A percentile compares a stretch with the other conserved stretches of the same genome.
Evolutionary conservation across 2,797 vertebrate species (phyloP).

Genomic region (Gambusia yucatana): DNA sequence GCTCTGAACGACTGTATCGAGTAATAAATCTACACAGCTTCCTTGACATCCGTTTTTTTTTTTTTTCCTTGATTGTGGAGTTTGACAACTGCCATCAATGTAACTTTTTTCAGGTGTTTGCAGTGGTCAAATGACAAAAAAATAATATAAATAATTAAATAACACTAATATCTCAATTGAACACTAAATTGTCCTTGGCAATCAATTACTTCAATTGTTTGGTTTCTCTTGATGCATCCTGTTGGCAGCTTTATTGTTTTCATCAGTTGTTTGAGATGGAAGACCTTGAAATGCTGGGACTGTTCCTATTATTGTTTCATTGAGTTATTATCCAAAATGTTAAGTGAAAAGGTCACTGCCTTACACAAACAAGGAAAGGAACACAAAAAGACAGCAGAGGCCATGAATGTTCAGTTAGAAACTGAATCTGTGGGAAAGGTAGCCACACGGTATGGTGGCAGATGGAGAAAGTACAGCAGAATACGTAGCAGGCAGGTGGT

Average conservation of each 20-base stretch:
- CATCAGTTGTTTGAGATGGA: not conserved
- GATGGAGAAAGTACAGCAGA: not conserved
- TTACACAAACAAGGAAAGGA: not conserved
- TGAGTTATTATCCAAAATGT: not conserved
- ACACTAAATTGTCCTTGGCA: not conserved
- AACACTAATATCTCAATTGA: not conserved
- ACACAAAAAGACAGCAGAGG: not conserved
- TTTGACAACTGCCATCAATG: not conserved
- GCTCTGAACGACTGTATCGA: not conserved
- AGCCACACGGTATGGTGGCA: not conserved
- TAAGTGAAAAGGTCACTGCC: not conserved
- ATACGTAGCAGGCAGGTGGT: not conserved
- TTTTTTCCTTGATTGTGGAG: not conserved
- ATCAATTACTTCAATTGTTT: not conserved
- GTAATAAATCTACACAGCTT: not conserved
- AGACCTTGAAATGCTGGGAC: not conserved
- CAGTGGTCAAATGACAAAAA: not conserved
- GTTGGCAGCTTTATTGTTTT: not conserved
- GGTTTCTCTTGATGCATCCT: not conserved
- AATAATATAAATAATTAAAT: not conserved
- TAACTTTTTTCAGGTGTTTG: not conserved
- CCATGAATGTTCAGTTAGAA: not conserved
- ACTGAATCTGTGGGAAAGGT: not conserved
- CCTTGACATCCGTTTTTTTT: not conserved
- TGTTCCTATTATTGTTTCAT: not conserved